Evolutionary conservation across 2,888 invertebrate species (phyloP).

Genomic region (Scaptodrosophila latifasciaeformis): DNA sequence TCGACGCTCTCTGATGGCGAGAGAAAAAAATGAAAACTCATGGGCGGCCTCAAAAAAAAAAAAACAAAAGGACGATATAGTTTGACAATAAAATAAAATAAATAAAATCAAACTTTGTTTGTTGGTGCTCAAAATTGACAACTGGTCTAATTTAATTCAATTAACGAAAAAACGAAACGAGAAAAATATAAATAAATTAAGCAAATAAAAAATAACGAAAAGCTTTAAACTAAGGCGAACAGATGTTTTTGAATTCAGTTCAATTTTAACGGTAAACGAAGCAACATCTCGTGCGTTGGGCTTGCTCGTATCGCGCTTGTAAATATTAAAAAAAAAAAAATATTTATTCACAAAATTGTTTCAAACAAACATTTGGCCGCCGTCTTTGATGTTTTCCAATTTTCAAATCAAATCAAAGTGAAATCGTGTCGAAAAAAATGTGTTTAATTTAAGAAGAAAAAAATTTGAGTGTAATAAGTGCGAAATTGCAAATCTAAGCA

Average conservation of each 20-base stretch:
- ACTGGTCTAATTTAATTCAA: no score
- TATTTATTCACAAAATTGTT: conserved; percentile 49
- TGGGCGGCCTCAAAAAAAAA: no score
- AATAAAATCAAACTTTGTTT: no score
- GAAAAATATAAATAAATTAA: no score
- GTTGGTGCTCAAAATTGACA: no score
- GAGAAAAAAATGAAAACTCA: no score
- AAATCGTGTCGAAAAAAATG: conserved; percentile 1
- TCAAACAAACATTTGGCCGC: conserved; percentile 32
- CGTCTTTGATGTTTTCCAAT: not conserved
- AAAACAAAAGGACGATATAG: no score
- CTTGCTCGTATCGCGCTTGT: conserved; percentile 53
- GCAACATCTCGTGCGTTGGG: conserved; percentile 56
- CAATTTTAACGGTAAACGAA: conserved; percentile 60
- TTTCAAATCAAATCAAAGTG: conserved; percentile 14
- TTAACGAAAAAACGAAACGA: no score
- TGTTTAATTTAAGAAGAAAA: conserved; percentile 17
- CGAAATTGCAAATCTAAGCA: not conserved
- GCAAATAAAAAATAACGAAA: no score
- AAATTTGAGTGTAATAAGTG: conserved; percentile 5
- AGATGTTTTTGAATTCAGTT: conserved; percentile 65
- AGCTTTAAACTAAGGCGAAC: no score
- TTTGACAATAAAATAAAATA: no score
- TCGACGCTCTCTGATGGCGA: no score
- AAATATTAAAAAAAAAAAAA: conserved; percentile 65